Base-by-base conservation (phyloP, 2,888 invertebrate genomes). In the Axea sp. region DNA sequence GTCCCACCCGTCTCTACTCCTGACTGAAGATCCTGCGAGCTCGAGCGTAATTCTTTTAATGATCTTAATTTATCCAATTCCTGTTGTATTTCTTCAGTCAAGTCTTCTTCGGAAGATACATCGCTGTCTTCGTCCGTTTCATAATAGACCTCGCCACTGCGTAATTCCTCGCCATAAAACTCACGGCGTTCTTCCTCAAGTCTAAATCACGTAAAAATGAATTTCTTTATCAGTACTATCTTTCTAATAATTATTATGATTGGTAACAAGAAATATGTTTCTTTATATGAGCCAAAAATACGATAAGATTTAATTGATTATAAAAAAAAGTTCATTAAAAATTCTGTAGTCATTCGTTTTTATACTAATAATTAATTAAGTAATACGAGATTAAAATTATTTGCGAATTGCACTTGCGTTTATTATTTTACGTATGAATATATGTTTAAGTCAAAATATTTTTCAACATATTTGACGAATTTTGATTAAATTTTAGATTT, bases 171-270 rank as follows among this genome's bases (percentile, higher is more conserved):
- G 6, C 49, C 74, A 43, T 80, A 81, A 57, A 78, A 76, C 55
- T 82, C 73, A n/a, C 71, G 65, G 37, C 55, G 59, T 19, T 81
- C 77, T 1, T 78, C 80, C 45, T 84, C 80, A 12, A 84, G 73
- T 59, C 85, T 85, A 45, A 57, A 62, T 47, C 28, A 28, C 35
- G 26, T 22, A 37, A 33, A n/a, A 33, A 33, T 14, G 33, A 2
- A 28, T 28, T 33, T 33, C 33, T 11, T 33, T 33, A 33, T 33
- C 5, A 5, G 7, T 8, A 3, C 5, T 8, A 30, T 30, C 30
- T 8, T 9, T 30, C 8, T 9, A 6, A 24, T 6, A 6, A 24
- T 24, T 24, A 1, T 24, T 24, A 24, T 24, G n/a, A 6, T 24
- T 24, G 24, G 4, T n/a, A n/a, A n/a, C n/a, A n/a, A n/a, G n/a